Base-by-base conservation (phyloP, 2,113 vertebrate genomes). In the Cyanoramphus novaezelandiae region DNA sequence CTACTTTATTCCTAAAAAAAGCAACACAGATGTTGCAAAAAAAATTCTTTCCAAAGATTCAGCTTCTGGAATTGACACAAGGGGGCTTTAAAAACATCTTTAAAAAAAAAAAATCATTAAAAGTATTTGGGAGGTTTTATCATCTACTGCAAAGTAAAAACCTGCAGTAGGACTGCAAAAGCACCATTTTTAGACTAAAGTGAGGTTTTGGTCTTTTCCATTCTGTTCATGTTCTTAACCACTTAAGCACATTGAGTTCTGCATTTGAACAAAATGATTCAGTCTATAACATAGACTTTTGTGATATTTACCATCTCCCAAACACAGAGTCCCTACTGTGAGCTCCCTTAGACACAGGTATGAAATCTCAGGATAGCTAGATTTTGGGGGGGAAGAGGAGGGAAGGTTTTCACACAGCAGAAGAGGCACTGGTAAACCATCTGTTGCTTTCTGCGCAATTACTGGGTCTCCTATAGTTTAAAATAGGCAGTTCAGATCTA, bases 11-110 rank as follows among this genome's bases (percentile, higher is more conserved):
- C 20, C 69, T 57, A 13, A 50, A 79, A 79, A 85, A 33, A 3
- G 4, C 1, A 1, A 7, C 25, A 55, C 3, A 59, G 6, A 33
- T 35, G 5, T 29, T 18, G 17, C 1, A 37, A 69, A 63, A n/a
- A 43, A 33, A 64, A 52, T 19, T 41, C 3, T 20, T 80, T 71
- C 62, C 16, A 63, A 52, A 35, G 28, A 44, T 23, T 47, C 18
- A n/a, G 27, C 69, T 75, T 82, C 33, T 69, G 20, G 12, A 77
- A 92, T 28, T 25, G 9, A 82, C 23, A 72, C 27, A 49, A 52
- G 15, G 12, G 67, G 11, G 46, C 9, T 49, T 57, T n/a, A 57
- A n/a, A 57, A 21, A 71, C 3, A 74, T 3, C 24, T 71, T 37
- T n/a, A 71, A 91, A 93, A 78, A 2, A 24, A 20, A 8, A 3